Evolutionary conservation across 2,797 vertebrate genomes (phyloP), one percentile per base, ranked within the genome.

Genomic region (Poeciliopsis turneri): DNA sequence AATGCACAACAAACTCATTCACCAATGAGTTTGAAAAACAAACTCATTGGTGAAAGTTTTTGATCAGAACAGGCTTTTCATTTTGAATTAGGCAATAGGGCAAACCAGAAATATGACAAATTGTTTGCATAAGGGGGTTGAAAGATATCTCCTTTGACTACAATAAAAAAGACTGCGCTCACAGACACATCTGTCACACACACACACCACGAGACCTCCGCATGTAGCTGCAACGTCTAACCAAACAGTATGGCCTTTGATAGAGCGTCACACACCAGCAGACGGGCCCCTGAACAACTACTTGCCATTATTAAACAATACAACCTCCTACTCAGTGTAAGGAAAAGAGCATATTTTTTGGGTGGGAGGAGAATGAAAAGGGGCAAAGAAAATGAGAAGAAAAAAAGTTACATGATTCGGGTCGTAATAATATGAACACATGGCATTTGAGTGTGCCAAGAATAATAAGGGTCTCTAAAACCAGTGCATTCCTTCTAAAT

Each of bases 401-500:
- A 83, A 81, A 74, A 70, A 71, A 69, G 11, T 45, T 51, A 76
- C 87, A 78, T 86, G 92, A 95, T 92, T 92, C 89, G 91, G 92
- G 90, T 93, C 91, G 90, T 94, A 93, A 96, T 94, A 96, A 95
- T 89, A 95, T 92, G 94, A 95, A 94, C 95, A 95, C 92, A 92
- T 93, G 95, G 94, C 88, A 91, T 93, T 89, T 84, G 72, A 81
- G 82, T 74, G 84, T 91, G 95, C 96, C 96, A 96, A 96, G 89
- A 94, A 95, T 94, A 97, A 97, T 92, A 96, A 92, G 81, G 91
- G 89, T 79, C 88, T 91, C 89, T 81, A 92, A 95, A 94, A 93
- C 92, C 93, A 93, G 93, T 83, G 90, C 94, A 95, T 96, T 96
- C 95, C 95, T 93, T 94, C 94, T 88, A 94, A 94, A 95, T 96